These are phyloP conservation scores for Cygnus buccinator DNA, from an alignment of 2,113 vertebrate genomes.

Conservation along the genomic window DNA sequence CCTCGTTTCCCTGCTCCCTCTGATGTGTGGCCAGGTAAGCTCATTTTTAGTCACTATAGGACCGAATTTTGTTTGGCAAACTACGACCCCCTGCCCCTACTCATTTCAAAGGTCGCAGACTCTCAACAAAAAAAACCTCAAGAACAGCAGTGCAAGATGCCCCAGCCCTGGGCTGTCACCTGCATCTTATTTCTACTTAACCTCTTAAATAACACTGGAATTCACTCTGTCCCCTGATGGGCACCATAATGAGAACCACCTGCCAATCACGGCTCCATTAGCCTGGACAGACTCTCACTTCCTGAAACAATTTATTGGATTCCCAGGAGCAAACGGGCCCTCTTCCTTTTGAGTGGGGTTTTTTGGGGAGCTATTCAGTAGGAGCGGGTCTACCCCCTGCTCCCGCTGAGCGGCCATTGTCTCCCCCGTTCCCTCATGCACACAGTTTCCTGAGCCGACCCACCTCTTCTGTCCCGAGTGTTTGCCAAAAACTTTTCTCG, in stretches of 20 bases:
- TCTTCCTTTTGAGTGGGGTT: constrained; percentile 70
- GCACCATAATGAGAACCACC: constrained; percentile 80
- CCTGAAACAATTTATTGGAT: constrained; percentile 86
- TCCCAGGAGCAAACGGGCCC: constrained; percentile 77
- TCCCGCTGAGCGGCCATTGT: constrained; percentile 84
- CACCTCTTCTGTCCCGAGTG: constrained; percentile 75
- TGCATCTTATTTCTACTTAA: constrained; percentile 72
- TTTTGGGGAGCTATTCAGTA: constrained; percentile 75
- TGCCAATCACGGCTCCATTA: constrained; percentile 86
- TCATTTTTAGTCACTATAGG: fast-evolving
- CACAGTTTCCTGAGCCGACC: constrained; percentile 83
- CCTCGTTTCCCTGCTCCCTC: neutral
- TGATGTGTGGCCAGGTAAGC: neutral
- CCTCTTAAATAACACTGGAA: constrained; percentile 73
- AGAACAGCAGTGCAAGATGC: neutral
- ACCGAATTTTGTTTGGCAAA: neutral
- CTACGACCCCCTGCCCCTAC: neutral
- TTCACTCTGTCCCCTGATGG: constrained; percentile 77
- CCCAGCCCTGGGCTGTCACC: constrained; percentile 63
- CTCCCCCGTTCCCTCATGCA: constrained; percentile 80
- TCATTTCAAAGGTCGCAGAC: neutral
- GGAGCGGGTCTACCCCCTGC: constrained; percentile 77
- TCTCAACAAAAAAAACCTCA: neutral
- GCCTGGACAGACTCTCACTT: constrained; percentile 82
- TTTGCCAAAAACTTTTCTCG: constrained; percentile 77